Base-by-base conservation (phyloP, 2,888 invertebrate genomes). In the Ellobium chinense region DNA sequence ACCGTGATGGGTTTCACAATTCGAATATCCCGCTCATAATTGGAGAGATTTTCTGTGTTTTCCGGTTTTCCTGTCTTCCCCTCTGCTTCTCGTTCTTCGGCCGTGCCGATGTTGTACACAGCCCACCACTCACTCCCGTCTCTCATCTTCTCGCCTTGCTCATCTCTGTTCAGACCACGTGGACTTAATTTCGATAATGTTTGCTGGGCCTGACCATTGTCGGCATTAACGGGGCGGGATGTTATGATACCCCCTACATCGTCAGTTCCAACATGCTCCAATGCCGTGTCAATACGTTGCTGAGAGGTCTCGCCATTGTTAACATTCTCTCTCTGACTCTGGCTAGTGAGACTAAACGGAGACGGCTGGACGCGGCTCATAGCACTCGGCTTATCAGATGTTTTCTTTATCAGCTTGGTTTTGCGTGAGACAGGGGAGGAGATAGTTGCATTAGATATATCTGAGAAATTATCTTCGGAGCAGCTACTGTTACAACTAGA, bases 391-490 rank as follows among this genome's bases (percentile, higher is more conserved):
- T 36, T 66, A 24, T 66, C 66, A 0, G 62, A 69, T n/a, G 36
- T 27, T 54, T 69, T 58, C 70, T 70, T 78, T 18, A 60, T 72
- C 27, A 72, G 24, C 31, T 72, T 72, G 21, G 37, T 72, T 56
- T 65, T 69, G 5, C 78, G 60, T 7, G 56, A 27, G 46, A 21
- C 27, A 12, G 54, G 56, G n/a, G 78, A 72, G 18, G 54, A 46
- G 4, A 56, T 27, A 1, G 78, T 65, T 29, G 46, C 29, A 27
- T 60, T 77, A 5, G 78, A 72, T 21, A 78, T 27, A 62, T 78
- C 78, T 1, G 78, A 78, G 34, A 62, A 72, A 60, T 69, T 72
- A 58, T 72, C 78, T 24, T 78, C 78, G 14, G 78, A 78, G 24
- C 37, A 72, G 54, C 78, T 78, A 54, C 65, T 72, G 65, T 63